A percentile compares a stretch with the other conserved stretches of the same genome.
phyloP scores from a whole-genome alignment of 2,888 invertebrate genomes.

The Tanytarsus gracilentus region DNA sequence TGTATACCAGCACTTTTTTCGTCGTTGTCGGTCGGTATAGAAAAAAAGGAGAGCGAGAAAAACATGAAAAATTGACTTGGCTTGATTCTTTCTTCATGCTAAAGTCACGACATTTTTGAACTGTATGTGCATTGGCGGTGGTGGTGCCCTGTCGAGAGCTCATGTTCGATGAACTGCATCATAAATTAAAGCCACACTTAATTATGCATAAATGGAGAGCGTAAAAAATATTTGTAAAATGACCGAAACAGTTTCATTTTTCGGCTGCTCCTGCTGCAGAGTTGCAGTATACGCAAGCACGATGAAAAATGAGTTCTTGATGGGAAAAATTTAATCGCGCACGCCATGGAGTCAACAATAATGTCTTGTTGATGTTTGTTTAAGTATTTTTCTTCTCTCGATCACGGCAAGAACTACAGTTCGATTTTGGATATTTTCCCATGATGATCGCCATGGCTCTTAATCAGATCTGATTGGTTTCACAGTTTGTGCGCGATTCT shows the following conservation, averaged over 20 bases:
- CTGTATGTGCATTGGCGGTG: background rate
- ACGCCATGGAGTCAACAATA: background rate
- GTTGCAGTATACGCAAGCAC: background rate
- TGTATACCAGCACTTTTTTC: background rate
- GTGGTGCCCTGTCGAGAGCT: constrained; percentile 3
- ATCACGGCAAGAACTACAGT: background rate
- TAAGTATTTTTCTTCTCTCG: background rate
- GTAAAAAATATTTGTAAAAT: background rate
- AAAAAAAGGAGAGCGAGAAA: background rate
- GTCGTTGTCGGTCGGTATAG: background rate
- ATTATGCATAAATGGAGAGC: constrained; percentile 3
- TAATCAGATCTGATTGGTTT: constrained; percentile 11
- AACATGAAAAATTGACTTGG: constrained; percentile 11
- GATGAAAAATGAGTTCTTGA: constrained; percentile 8
- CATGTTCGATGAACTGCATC: constrained; percentile 13
- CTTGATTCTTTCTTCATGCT: too few relatives aligned
- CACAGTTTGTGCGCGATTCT: background rate
- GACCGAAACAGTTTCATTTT: background rate
- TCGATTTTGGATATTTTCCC: background rate
- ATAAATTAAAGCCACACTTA: constrained; percentile 21
- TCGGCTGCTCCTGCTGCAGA: too few relatives aligned
- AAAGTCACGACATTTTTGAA: constrained; percentile 11
- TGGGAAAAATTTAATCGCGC: too few relatives aligned
- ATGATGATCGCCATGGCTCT: background rate
- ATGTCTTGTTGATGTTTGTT: background rate